Percentiles rank a stretch among this genome's conserved stretches.
Evolutionary conservation across 2,797 vertebrate genomes (phyloP).

Genomic region (Trematomus bernacchii): DNA sequence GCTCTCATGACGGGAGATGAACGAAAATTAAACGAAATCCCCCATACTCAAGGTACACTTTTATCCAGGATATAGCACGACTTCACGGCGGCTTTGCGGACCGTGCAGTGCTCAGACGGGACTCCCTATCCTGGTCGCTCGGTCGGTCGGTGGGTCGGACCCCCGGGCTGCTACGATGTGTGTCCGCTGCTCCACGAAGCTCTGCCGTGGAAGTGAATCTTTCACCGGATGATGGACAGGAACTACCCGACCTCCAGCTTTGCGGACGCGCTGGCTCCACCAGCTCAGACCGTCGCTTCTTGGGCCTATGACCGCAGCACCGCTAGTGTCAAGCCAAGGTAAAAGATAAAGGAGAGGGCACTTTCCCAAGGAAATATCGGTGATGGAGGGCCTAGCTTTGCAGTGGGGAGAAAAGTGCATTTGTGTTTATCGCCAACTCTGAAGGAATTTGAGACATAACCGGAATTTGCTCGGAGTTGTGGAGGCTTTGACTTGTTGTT

Average conservation of each 20-base stretch:
- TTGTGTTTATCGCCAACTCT: constrained; percentile 24
- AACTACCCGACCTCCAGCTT: constrained; percentile 94
- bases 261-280: constrained; percentile 89
- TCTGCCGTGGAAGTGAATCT: constrained; percentile 80
- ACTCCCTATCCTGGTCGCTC: constrained; percentile 55
- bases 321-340: constrained; percentile 93
- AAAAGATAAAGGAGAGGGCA: constrained; percentile 82
- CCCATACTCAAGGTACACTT: constrained; percentile 34
- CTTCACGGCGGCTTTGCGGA: constrained; percentile 34
- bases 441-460: constrained; percentile 6
- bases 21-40: constrained; percentile 57
- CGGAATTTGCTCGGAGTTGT: constrained; percentile 22
- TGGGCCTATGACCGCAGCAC: constrained; percentile 89
- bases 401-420: neutral
- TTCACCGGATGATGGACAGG: constrained; percentile 94
- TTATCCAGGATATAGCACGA: constrained; percentile 42
- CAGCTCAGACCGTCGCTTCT: constrained; percentile 89
- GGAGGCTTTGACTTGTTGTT: constrained; percentile 33
- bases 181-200: constrained; percentile 80
- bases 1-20: constrained; percentile 67
- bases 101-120: constrained; percentile 57
- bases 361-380: constrained; percentile 86
- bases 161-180: constrained; percentile 78
- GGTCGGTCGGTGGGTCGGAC: constrained; percentile 50
- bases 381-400: constrained; percentile 87